phyloP scores from a whole-genome alignment of 2,888 invertebrate genomes.

The Bruchidius siliquastri region DNA sequence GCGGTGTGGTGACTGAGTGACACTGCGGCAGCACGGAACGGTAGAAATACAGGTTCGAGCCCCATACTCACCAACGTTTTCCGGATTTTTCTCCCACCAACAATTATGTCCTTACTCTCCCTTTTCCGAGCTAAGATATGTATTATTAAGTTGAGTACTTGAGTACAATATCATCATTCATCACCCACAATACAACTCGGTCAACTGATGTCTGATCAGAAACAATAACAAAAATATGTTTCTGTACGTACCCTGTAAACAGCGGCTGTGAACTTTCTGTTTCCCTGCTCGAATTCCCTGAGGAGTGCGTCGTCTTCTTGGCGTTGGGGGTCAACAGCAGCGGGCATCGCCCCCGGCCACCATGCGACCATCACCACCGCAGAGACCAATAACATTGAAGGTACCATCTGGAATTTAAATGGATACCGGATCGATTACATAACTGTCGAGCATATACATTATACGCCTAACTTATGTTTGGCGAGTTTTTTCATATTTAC shows the following conservation, averaged over 20 bases:
- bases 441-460: neutral
- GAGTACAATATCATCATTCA: too few species aligned
- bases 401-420: neutral
- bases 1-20: too few species aligned
- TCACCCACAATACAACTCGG: too few species aligned
- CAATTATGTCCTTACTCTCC: too few species aligned
- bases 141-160: too few species aligned
- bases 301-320: conserved; percentile 40
- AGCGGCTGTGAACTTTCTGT: conserved; percentile 38
- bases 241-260: conserved; percentile 51
- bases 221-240: neutral
- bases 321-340: conserved; percentile 14
- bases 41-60: too few species aligned
- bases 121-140: too few species aligned
- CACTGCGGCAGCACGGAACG: too few species aligned
- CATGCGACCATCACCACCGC: neutral
- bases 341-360: neutral
- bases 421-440: neutral
- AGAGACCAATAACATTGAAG: neutral
- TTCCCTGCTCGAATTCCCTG: conserved; percentile 27
- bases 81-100: too few species aligned
- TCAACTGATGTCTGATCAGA: too few species aligned
- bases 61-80: too few species aligned
- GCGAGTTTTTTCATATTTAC: neutral
- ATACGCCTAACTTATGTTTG: neutral